phyloP scores from a whole-genome alignment of 2,888 invertebrate genomes.

The Sceliomorpha sp. region DNA sequence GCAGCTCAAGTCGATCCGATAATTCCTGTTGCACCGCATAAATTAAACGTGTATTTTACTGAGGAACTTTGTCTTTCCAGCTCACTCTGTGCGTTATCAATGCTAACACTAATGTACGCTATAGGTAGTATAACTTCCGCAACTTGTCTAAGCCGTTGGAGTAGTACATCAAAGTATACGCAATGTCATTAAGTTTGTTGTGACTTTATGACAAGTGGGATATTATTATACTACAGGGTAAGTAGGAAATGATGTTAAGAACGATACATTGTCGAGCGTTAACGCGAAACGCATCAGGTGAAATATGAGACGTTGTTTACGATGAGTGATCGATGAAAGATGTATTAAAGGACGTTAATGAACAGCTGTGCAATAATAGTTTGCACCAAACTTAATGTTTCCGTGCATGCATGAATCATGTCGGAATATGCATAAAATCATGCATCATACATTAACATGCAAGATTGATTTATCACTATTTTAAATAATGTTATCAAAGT shows the following conservation, averaged over 20 bases:
- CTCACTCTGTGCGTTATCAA: constrained; percentile 27
- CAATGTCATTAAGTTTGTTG: constrained; percentile 43
- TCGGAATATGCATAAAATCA: too few relatives aligned
- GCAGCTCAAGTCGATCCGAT: too few relatives aligned
- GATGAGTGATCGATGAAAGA: constrained; percentile 15
- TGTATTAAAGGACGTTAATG: too few relatives aligned
- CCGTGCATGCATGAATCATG: too few relatives aligned
- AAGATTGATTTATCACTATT: too few relatives aligned
- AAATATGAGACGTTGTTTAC: constrained; percentile 16
- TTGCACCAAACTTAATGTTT: too few relatives aligned
- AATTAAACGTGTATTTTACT: constrained; percentile 7
- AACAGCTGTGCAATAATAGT: too few relatives aligned
- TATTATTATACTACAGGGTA: constrained; percentile 28
- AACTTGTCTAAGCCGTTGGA: constrained; percentile 21
- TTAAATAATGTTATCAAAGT: too few relatives aligned
- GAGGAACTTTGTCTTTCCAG: constrained; percentile 20
- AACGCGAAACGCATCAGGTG: constrained; percentile 6
- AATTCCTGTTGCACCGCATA: constrained; percentile 85
- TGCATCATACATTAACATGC: too few relatives aligned
- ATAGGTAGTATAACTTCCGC: constrained; percentile 37
- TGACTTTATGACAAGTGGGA: constrained; percentile 44
- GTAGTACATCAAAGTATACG: constrained; percentile 38
- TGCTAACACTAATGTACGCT: constrained; percentile 41
- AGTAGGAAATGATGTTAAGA: constrained; percentile 31
- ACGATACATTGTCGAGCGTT: constrained; percentile 20